phyloP scores from a whole-genome alignment of 2,888 invertebrate species.

The Tenthredo distinguenda region DNA sequence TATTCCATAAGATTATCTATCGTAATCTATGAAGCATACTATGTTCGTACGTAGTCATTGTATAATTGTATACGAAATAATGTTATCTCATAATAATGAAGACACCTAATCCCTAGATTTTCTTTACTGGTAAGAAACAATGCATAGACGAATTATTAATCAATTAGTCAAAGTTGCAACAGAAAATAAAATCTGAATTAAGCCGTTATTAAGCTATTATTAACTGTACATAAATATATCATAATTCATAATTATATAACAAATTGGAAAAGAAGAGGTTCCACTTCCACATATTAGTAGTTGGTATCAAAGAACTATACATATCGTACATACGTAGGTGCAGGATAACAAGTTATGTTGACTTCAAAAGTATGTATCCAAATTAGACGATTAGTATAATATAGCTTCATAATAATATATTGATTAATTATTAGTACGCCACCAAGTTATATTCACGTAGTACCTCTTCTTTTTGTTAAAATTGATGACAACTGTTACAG shows the following conservation, averaged over 20 bases:
- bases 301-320: conserved; percentile 3
- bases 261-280: conserved; percentile 53
- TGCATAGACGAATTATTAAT: conserved; percentile 12
- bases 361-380: not conserved
- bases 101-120: not conserved
- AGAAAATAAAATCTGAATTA: conserved; percentile 32
- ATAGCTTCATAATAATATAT: conserved; percentile 35
- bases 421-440: conserved; percentile 57
- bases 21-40: not conserved
- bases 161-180: conserved; percentile 20
- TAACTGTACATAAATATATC: conserved; percentile 60
- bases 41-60: not conserved
- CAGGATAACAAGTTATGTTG: not conserved
- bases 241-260: conserved; percentile 52
- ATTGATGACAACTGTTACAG: conserved; percentile 7
- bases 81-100: not conserved
- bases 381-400: conserved; percentile 32
- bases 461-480: conserved; percentile 60
- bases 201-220: conserved; percentile 41
- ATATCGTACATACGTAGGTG: conserved; percentile 2
- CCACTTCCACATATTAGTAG: conserved; percentile 1
- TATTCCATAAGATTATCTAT: not conserved
- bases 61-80: conserved; percentile 12
- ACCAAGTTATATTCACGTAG: conserved; percentile 60
- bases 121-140: not conserved